Percentiles rank a stretch among this genome's conserved stretches.
Conservation (phyloP, 2,113 vertebrate genomes). For the Saiga tatarica region DNA sequence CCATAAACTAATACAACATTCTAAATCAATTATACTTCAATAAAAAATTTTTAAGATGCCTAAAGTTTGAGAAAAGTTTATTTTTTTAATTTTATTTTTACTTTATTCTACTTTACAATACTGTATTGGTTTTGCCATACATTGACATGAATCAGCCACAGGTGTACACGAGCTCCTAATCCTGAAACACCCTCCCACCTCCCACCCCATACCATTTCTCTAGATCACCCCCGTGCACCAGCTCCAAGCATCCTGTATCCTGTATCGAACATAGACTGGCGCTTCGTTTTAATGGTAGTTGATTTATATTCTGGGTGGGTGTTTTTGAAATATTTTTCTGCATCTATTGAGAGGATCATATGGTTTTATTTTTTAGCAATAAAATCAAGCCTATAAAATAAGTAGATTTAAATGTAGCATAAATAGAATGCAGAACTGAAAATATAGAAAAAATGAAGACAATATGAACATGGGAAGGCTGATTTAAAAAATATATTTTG, state of each 20-base stretch:
- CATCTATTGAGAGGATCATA: neutral
- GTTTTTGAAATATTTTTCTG: neutral
- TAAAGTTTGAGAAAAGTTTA: neutral
- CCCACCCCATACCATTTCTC: too few species aligned
- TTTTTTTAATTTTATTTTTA: neutral
- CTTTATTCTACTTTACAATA: too few species aligned
- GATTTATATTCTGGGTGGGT: neutral
- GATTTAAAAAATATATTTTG: neutral
- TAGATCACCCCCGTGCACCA: too few species aligned
- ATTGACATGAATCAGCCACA: too few species aligned
- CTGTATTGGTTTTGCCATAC: too few species aligned
- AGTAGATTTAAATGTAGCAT: neutral
- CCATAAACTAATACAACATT: neutral
- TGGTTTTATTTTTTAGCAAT: neutral
- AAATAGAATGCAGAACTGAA: neutral
- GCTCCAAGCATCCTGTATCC: too few species aligned
- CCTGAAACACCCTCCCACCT: too few species aligned
- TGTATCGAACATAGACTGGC: too few species aligned
- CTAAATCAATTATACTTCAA: neutral
- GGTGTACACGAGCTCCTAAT: too few species aligned
- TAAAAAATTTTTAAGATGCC: neutral
- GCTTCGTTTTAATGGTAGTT: neutral
- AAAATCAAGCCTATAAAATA: slow-evolving; percentile 20
- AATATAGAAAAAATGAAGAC: neutral
- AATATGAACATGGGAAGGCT: neutral